Percentiles rank a stretch among this genome's conserved stretches.
These are phyloP conservation scores for Brachypalpus laphriformis DNA, from an alignment of 2,888 invertebrate species.

Conservation along the genomic window DNA sequence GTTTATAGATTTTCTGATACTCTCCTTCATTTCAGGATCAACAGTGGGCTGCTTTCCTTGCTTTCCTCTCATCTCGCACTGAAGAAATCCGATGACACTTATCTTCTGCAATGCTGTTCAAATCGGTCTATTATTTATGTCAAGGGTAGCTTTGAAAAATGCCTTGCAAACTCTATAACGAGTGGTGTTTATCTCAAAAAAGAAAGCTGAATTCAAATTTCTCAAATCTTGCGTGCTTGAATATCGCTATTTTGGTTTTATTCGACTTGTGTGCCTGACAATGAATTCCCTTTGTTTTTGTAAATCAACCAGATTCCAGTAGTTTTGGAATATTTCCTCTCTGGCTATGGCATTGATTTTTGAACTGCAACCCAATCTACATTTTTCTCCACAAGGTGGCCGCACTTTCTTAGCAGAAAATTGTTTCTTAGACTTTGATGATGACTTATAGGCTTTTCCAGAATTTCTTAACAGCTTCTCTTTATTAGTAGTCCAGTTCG, in stretches of 20 bases:
- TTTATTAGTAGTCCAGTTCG: background rate
- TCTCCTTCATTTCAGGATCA: slow-evolving; percentile 57
- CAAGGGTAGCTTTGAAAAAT: slow-evolving; percentile 65
- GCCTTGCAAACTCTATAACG: slow-evolving; percentile 61
- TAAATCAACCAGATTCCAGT: slow-evolving; percentile 48
- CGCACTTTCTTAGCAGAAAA: slow-evolving; percentile 1
- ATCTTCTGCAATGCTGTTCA: slow-evolving; percentile 44
- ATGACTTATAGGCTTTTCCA: slow-evolving; percentile 64
- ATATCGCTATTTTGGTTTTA: no score
- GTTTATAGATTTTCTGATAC: slow-evolving; percentile 74
- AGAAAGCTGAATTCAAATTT: slow-evolving; percentile 57
- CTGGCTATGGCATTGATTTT: slow-evolving; percentile 9
- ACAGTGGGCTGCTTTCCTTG: slow-evolving; percentile 63
- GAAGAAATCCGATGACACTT: slow-evolving; percentile 47
- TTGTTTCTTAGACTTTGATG: slow-evolving; percentile 33
- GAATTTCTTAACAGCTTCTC: background rate
- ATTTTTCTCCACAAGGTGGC: no score
- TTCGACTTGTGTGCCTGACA: slow-evolving; percentile 41
- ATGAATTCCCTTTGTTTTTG: slow-evolving; percentile 71
- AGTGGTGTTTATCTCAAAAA: no score
- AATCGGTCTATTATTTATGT: slow-evolving; percentile 59
- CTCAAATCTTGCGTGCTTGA: slow-evolving; percentile 50
- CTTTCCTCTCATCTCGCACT: slow-evolving; percentile 71
- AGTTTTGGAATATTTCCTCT: slow-evolving; percentile 16
- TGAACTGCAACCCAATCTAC: background rate